Evolutionary conservation across 2,888 invertebrate species (phyloP), one percentile per base, ranked within the genome.

Genomic region (Galeopsomyia nigrocyanea): DNA sequence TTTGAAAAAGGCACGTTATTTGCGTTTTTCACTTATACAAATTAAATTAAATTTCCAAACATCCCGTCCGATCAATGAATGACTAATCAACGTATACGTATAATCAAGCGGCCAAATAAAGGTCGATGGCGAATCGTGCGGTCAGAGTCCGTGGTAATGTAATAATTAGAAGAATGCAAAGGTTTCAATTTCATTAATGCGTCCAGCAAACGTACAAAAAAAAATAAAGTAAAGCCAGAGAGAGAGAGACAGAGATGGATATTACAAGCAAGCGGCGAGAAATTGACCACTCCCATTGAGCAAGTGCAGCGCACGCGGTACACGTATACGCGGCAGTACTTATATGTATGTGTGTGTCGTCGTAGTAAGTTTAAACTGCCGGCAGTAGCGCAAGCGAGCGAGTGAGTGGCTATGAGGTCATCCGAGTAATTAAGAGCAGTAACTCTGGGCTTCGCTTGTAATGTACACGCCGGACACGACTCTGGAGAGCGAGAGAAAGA

Each of bases 371-470:
- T 81, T 81, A 83, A 80, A 82, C 81, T 80, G 80, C 80, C 79
- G 77, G 79, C 39, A 10, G 39, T 39, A 39, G 39, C 39, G 39
- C 39, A 7, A 39, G 39, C 13, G 13, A 39, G 39, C 39, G 31
- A 31, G 31, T 31, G 31, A 31, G 31, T 81, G 81, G 79, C 79
- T 82, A 84, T 85, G 85, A 86, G 83, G 83, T 86, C 86, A 86
- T 84, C 81, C 79, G 79, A 81, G 82, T 85, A 85, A 86, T 86
- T 85, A 86, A 85, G 84, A 82, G 80, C 81, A 82, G 80, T 84
- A 84, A 81, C 80, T 80, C 78, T 78, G 80, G 39, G 75, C 81
- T 81, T 81, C 82, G 77, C 76, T 39, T 78, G 75, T 77, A 75
- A 73, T 64, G 56, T 73, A 73, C 39, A 39, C 39, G 64, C 72